These are phyloP conservation scores for Drosophila tropicalis DNA, from an alignment of 1,140 invertebrate genomes.

Conservation along the genomic window DNA sequence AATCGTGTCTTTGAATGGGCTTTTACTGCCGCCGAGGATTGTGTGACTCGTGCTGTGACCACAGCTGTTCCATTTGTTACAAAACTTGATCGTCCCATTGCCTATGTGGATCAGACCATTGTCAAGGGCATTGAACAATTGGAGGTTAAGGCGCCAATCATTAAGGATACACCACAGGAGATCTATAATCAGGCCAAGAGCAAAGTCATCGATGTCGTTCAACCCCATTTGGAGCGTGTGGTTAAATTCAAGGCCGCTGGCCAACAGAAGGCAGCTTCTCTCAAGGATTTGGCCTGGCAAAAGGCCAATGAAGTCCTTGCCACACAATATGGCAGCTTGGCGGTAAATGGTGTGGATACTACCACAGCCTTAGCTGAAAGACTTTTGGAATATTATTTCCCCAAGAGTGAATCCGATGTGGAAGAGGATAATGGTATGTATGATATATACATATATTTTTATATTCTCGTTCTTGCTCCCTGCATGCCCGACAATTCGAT, in stretches of 20 bases:
- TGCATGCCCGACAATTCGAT: neutral
- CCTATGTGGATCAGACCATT: constrained; percentile 87
- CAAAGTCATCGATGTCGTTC: constrained; percentile 86
- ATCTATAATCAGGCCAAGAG: constrained; percentile 89
- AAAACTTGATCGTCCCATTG: constrained; percentile 85
- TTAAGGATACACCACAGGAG: constrained; percentile 88
- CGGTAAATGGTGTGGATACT: constrained; percentile 86
- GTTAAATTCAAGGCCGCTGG: constrained; percentile 85
- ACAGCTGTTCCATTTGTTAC: constrained; percentile 87
- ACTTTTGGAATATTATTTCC: constrained; percentile 87
- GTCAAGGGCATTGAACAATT: constrained; percentile 88
- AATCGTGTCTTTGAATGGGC: constrained; percentile 88
- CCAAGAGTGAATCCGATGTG: constrained; percentile 84
- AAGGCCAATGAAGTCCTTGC: constrained; percentile 88
- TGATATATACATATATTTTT: constrained; percentile 1
- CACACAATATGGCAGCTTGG: constrained; percentile 87
- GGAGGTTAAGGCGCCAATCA: constrained; percentile 87
- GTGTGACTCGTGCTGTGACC: constrained; percentile 86
- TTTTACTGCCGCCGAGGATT: constrained; percentile 87
- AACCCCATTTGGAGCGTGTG: constrained; percentile 86
- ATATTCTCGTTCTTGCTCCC: neutral
- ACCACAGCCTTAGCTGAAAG: constrained; percentile 86
- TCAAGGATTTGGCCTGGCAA: constrained; percentile 88
- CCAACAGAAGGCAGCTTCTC: constrained; percentile 85
- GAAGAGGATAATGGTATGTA: constrained; percentile 84